Percentiles rank a stretch among this genome's conserved stretches.
phyloP scores from a whole-genome alignment of 2,888 invertebrate genomes.

The Agriopis leucophaearia region DNA sequence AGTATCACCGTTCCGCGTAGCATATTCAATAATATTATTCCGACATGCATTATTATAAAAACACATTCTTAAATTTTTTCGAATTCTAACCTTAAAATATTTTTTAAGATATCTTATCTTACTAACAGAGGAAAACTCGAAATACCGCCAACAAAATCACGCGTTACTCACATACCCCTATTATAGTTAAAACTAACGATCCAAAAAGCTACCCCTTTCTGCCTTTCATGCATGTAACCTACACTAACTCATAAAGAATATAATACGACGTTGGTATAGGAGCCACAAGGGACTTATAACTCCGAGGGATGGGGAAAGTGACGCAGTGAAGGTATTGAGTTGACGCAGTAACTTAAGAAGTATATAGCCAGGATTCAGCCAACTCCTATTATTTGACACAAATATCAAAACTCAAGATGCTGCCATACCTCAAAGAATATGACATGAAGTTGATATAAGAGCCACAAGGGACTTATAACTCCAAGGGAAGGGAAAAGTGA shows the following conservation, averaged over 20 bases:
- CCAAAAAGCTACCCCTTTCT: constrained; percentile 24
- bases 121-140: neutral
- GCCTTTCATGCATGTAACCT: constrained; percentile 27
- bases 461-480: constrained; percentile 2
- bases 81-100: neutral
- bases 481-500: neutral
- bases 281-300: constrained; percentile 32
- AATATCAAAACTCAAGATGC: neutral
- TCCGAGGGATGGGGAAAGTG: constrained; percentile 11
- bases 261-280: constrained; percentile 36
- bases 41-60: too few relatives aligned
- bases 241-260: constrained; percentile 37
- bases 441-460: constrained; percentile 28
- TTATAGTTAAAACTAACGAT: constrained; percentile 34
- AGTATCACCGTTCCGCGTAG: too few relatives aligned
- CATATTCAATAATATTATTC: too few relatives aligned
- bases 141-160: constrained; percentile 12
- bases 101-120: neutral
- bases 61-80: too few relatives aligned
- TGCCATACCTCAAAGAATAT: neutral
- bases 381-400: neutral
- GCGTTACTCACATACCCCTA: constrained; percentile 12
- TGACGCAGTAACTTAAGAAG: neutral
- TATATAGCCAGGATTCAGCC: neutral
- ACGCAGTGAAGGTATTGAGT: neutral